phyloP scores from a whole-genome alignment of 2,888 invertebrate genomes.

The Cephus runcator region DNA sequence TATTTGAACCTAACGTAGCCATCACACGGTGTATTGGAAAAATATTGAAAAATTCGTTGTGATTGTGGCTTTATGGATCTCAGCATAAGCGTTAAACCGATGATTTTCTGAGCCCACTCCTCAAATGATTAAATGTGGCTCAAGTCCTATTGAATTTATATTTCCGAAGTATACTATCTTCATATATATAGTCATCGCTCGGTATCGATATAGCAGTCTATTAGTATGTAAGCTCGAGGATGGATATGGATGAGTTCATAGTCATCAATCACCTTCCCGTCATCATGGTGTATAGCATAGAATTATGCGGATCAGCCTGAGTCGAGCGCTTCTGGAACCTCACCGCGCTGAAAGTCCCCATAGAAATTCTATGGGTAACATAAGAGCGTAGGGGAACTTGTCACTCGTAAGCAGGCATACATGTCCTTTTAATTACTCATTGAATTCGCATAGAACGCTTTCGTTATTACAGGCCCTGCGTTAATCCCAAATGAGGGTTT shows the following conservation, averaged over 20 bases:
- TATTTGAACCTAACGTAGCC: too few species aligned
- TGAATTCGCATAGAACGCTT: background rate
- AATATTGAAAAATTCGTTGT: background rate
- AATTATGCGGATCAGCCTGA: background rate
- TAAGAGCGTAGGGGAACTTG: background rate
- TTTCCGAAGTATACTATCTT: too few species aligned
- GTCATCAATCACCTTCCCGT: background rate
- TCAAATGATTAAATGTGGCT: background rate
- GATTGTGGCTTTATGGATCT: background rate
- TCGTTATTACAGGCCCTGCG: background rate
- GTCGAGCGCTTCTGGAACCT: background rate
- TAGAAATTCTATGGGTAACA: background rate
- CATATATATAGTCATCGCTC: background rate
- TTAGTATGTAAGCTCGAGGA: background rate
- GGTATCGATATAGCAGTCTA: background rate
- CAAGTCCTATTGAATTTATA: too few species aligned
- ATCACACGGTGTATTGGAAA: background rate
- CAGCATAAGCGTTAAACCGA: background rate
- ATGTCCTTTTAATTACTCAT: background rate
- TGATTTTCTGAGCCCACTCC: background rate
- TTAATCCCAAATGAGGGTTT: background rate
- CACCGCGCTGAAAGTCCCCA: background rate
- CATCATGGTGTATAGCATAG: background rate
- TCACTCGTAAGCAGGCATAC: background rate
- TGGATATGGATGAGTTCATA: background rate